phyloP scores from a whole-genome alignment of 2,797 vertebrate species.

The Poecilia velifera region DNA sequence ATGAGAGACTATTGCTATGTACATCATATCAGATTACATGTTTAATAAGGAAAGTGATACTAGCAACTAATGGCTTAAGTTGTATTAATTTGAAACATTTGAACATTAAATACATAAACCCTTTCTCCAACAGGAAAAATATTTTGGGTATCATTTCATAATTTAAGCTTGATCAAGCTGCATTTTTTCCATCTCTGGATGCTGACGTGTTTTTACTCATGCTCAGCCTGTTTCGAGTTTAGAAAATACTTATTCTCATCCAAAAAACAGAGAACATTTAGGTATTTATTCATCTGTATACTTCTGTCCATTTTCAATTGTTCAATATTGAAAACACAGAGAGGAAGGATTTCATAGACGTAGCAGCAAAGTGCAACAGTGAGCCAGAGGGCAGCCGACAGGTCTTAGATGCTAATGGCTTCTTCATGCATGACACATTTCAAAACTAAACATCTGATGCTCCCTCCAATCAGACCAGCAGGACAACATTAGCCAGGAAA shows the following conservation, averaged over 20 bases:
- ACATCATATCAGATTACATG: constrained; percentile 57
- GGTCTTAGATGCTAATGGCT: constrained; percentile 63
- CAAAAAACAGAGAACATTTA: not conserved
- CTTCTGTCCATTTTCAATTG: not conserved
- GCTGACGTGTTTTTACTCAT: too few relatives aligned
- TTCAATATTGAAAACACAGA: constrained; percentile 54
- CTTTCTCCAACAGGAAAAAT: not conserved
- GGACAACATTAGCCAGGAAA: constrained; percentile 66
- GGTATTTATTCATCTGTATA: not conserved
- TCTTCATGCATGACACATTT: constrained; percentile 74
- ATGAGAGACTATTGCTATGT: constrained; percentile 38
- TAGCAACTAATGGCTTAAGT: constrained; percentile 22
- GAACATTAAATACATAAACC: not conserved
- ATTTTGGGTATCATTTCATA: not conserved
- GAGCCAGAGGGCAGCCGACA: constrained; percentile 65
- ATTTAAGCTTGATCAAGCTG: not conserved
- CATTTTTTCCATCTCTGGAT: too few relatives aligned
- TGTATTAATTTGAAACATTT: not conserved
- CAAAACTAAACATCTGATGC: constrained; percentile 75
- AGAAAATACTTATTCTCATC: not conserved
- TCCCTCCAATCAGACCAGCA: constrained; percentile 68
- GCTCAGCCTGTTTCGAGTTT: not conserved
- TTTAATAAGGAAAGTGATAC: constrained; percentile 64
- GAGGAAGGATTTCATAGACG: constrained; percentile 63
- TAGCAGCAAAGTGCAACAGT: constrained; percentile 54